Evolutionary conservation across 2,888 invertebrate species (phyloP), one percentile per base, ranked within the genome.

Genomic region (Apodemia hepburni): DNA sequence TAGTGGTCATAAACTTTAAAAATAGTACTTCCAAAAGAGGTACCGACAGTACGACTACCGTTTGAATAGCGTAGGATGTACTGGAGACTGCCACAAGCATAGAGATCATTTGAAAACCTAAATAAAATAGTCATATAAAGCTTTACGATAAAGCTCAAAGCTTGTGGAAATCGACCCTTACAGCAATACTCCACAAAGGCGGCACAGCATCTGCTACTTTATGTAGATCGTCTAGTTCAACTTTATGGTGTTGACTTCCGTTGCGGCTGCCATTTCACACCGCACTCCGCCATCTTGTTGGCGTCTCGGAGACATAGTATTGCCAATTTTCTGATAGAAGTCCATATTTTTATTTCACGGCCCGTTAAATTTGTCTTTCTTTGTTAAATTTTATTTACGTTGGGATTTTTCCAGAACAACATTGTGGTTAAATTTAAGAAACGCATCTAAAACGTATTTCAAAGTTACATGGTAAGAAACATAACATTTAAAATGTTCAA

Each of bases 241-340:
- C 54, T 54, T 54, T 54, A 54, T 54, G 54, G 54, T 54, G 27
- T 54, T 54, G 15, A 54, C 27, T 54, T 54, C 54, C 54, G 54
- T 15, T 54, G 54, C 27, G 54, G 54, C 29, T 12, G 54, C 54
- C 54, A 54, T 54, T 54, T 54, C 54, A 15, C 54, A 27, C 54
- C 27, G 54, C 54, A 29, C 15, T 66, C 64, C 70, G 70, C 74
- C 75, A 73, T 75, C 71, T 76, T 73, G 70, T 68, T 68, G 65
- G 68, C 67, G 62, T 58, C n/a, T 27, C 2, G 3, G 29, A 57
- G 15, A 57, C 15, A n/a, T 7, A 15, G 64, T 60, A 60, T 59
- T 66, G 68, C 68, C 68, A 68, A 57, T 57, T 57, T 57, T 29
- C 54, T 27, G 29, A 57, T 29, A 57, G 12, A 57, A 57, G 15